Evolutionary conservation across 2,113 vertebrate genomes (phyloP), one percentile per base, ranked within the genome.

Genomic region (Cavia porcellus): DNA sequence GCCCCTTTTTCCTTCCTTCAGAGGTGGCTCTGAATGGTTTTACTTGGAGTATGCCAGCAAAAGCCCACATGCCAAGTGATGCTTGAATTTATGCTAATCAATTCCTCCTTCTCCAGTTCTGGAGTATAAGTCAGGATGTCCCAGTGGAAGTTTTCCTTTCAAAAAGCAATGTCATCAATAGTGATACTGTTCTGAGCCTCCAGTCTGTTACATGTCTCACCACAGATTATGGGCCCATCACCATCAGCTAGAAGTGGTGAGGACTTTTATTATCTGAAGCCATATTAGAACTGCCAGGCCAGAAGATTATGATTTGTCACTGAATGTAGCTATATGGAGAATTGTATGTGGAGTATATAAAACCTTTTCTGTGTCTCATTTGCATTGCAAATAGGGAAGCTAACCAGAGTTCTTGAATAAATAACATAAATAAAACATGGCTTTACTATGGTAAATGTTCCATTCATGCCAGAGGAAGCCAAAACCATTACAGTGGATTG

Each of bases 361-460:
- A 97, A 90, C 12, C 81, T 83, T 97, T 96, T 89, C 90, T 82
- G 15, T 86, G 17, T 89, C 79, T 96, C n/a, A 97, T 97, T 97
- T 97, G 92, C 97, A 96, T 84, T 97, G 96, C 92, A 97, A 97
- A 98, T 95, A 24, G 90, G 86, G 91, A 93, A 68, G 64, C 90
- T 87, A 96, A 93, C 77, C 85, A 94, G 81, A 74, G 88, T 82
- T 96, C 95, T 89, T 47, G 15, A 86, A 66, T 85, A 96, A 95
- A 95, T 92, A 93, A 50, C 88, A 95, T 97, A 96, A 97, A 97
- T 97, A 90, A 97, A 96, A 96, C 96, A 95, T 92, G 82, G 55
- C 90, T 87, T 96, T 68, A 42, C 81, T 90, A 80, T 87, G 64
- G 79, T 82, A 92, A 97, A 86, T 62, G 61, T 32, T 92, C 95